Evolutionary conservation across 2,888 invertebrate species (phyloP).

Genomic region (Unio pictorum): DNA sequence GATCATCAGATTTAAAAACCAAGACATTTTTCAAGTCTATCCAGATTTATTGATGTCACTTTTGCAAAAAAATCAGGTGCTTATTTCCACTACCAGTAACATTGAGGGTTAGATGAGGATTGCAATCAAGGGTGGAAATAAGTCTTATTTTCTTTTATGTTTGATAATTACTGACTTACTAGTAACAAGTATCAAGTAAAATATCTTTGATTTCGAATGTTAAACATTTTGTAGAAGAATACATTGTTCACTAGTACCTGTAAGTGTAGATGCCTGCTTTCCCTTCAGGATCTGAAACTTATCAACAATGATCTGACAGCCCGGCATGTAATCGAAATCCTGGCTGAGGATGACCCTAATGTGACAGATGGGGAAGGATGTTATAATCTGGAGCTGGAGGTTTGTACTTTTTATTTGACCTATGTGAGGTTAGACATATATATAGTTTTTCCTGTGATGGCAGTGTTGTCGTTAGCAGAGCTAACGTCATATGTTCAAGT

Average conservation of each 20-base stretch:
- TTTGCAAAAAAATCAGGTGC: too few relatives aligned
- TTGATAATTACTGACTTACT: too few relatives aligned
- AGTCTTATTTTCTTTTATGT: too few relatives aligned
- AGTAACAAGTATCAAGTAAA: too few relatives aligned
- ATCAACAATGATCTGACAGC: slow-evolving; percentile 67
- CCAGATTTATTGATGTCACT: too few relatives aligned
- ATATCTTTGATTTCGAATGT: neutral
- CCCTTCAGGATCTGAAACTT: slow-evolving; percentile 64
- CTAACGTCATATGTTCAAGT: neutral
- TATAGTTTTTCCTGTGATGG: neutral
- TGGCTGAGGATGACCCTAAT: slow-evolving; percentile 66
- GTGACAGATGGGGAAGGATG: slow-evolving; percentile 66
- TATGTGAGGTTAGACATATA: neutral
- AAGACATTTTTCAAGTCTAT: too few relatives aligned
- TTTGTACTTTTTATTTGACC: slow-evolving; percentile 20
- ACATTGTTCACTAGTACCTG: neutral
- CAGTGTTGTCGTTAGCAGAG: too few relatives aligned
- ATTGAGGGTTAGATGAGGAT: too few relatives aligned
- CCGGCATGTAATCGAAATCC: slow-evolving; percentile 60
- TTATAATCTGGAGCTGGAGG: slow-evolving; percentile 70
- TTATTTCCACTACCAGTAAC: too few relatives aligned
- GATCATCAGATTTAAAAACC: too few relatives aligned
- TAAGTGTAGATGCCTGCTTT: neutral
- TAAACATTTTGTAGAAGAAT: neutral
- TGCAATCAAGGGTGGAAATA: too few relatives aligned